Conservation (phyloP, 2,113 vertebrate genomes). For the Chaetodon auriga region DNA sequence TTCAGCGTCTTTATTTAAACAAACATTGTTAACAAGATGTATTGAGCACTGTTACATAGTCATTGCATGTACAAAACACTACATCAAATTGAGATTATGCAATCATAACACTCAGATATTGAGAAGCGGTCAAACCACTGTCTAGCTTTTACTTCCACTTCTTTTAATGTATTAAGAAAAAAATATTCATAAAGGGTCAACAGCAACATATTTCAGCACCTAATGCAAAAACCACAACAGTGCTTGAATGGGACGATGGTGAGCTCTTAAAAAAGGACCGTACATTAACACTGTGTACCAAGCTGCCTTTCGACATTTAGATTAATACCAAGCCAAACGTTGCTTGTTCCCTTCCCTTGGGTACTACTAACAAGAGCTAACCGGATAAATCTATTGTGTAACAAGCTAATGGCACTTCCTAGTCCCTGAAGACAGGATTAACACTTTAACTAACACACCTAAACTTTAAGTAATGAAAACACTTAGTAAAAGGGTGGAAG, state of each 20-base stretch:
- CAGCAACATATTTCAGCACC: background rate
- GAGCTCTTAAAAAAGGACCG: background rate
- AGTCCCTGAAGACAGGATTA: conserved; percentile 1
- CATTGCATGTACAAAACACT: conserved; percentile 19
- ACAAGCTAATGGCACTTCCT: conserved; percentile 26
- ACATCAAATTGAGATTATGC: conserved; percentile 6
- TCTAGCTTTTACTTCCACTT: background rate
- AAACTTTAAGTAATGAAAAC: background rate
- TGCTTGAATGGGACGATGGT: background rate
- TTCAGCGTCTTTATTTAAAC: conserved; percentile 72
- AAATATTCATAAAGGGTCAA: background rate
- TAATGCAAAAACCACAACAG: background rate
- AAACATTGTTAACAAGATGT: conserved; percentile 17
- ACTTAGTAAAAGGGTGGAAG: background rate
- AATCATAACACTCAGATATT: background rate
- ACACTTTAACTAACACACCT: background rate
- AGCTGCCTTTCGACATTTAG: background rate
- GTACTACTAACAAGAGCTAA: conserved; percentile 12
- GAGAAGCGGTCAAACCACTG: background rate
- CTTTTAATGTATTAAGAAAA: background rate
- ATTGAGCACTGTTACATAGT: background rate
- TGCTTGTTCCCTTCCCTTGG: background rate
- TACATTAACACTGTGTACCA: background rate
- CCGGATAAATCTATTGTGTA: conserved; percentile 54
- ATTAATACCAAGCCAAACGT: background rate